phyloP scores from a whole-genome alignment of 1,140 invertebrate genomes.

The Marisa cornuarietis region DNA sequence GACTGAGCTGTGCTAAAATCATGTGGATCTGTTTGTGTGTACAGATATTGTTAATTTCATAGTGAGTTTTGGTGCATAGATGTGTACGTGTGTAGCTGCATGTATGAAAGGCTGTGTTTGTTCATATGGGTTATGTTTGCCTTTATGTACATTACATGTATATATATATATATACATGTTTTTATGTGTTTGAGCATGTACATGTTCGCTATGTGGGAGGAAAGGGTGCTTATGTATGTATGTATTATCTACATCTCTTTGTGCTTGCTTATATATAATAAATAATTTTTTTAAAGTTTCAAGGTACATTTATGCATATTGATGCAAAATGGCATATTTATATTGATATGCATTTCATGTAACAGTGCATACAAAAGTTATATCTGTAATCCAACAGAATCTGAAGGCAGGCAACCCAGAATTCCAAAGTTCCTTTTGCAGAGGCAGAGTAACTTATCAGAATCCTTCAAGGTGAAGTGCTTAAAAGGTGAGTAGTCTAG shows the following conservation, averaged over 20 bases:
- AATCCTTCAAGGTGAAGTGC: constrained; percentile 8
- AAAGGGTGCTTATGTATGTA: neutral
- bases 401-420: neutral
- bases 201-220: neutral
- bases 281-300: no score
- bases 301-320: no score
- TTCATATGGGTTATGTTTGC: no score
- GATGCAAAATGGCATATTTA: no score
- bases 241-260: no score
- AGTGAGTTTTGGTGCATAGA: neutral
- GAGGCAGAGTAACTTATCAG: neutral
- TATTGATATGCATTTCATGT: no score
- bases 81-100: neutral
- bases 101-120: neutral
- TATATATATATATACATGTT: neutral
- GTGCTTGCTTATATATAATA: no score
- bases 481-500: neutral
- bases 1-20: no score
- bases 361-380: neutral
- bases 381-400: neutral
- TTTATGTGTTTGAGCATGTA: neutral
- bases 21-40: no score
- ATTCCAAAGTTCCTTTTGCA: constrained; percentile 6
- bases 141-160: no score
- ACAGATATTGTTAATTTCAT: no score